Evolutionary conservation across 64 coral and sea anemone genomes (phyloP), one percentile per base, ranked within the genome.

Genomic region (Montipora efflorescens): DNA sequence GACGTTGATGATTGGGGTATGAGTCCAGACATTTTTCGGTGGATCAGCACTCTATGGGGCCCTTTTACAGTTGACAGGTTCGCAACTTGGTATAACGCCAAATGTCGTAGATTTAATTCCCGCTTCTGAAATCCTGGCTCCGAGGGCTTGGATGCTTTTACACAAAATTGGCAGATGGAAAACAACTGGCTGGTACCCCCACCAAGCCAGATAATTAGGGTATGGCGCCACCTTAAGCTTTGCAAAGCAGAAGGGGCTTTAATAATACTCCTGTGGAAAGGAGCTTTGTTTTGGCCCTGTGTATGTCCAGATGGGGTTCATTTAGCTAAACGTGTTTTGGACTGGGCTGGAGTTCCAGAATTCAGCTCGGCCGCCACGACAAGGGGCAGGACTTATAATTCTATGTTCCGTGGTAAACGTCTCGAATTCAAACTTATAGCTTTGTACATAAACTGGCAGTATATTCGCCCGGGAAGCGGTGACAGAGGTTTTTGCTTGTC

Each of bases 111-210:
- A 25, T 25, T 25, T 25, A 25, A 25, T 25, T 25, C 25, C 25
- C 25, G 25, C 25, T 25, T 25, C 25, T 25, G 25, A 1, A 25
- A 25, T 25, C 25, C 25, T 7, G 19, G 76, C 23, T 77, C 73
- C 69, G 83, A 93, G 61, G 61, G 25, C 5, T n/a, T 93, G 15
- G 91, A 93, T 44, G 91, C 91, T 67, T 93, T 87, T 22, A 48
- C 83, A 18, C 83, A 48, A n/a, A 48, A 87, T 10, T 87, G 83
- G 91, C 47, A 11, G 0, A 12, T 44, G 55, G 83, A 93, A 51
- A 79, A 78, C 82, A 59, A 67, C 77, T 5, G 68, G 4, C 72
- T 50, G 5, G 71, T 18, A 2, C 57, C 23, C 7, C 25, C 25
- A 25, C 25, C 25, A 25, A 76, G 7, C 74, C 25, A 76, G 52